phyloP scores from a whole-genome alignment of 1,140 invertebrate species.

The Antheraea pernyi region DNA sequence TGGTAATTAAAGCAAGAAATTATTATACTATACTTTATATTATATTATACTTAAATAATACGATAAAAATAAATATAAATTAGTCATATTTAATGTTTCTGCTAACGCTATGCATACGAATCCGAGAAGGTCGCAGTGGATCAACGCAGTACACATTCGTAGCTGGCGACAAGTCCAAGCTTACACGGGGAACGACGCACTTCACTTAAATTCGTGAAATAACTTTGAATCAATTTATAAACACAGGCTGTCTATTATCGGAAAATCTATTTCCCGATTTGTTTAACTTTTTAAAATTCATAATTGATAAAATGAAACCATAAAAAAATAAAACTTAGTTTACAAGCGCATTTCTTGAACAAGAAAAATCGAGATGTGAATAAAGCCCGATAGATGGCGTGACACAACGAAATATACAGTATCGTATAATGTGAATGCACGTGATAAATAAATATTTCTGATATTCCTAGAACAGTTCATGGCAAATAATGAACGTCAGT shows the following conservation, averaged over 20 bases:
- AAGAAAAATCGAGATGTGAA: not conserved
- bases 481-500: too few species aligned
- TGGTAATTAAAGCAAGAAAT: too few species aligned
- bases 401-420: not conserved
- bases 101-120: constrained; percentile 23
- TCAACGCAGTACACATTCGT: constrained; percentile 26
- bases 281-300: not conserved
- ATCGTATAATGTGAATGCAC: too few species aligned
- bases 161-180: constrained; percentile 1
- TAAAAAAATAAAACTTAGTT: not conserved
- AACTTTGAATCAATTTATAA: not conserved
- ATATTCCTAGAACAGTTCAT: too few species aligned
- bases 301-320: not conserved
- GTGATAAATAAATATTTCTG: too few species aligned
- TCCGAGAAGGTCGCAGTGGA: constrained; percentile 26
- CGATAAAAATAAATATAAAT: too few species aligned
- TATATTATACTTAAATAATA: too few species aligned
- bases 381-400: not conserved
- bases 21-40: too few species aligned
- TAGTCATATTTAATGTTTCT: constrained; percentile 10
- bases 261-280: not conserved
- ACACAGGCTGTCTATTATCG: not conserved
- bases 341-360: not conserved
- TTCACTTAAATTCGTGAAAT: not conserved
- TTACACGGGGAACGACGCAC: not conserved